Base-by-base conservation (phyloP, 2,113 vertebrate species). In the Blennius ocellaris region DNA sequence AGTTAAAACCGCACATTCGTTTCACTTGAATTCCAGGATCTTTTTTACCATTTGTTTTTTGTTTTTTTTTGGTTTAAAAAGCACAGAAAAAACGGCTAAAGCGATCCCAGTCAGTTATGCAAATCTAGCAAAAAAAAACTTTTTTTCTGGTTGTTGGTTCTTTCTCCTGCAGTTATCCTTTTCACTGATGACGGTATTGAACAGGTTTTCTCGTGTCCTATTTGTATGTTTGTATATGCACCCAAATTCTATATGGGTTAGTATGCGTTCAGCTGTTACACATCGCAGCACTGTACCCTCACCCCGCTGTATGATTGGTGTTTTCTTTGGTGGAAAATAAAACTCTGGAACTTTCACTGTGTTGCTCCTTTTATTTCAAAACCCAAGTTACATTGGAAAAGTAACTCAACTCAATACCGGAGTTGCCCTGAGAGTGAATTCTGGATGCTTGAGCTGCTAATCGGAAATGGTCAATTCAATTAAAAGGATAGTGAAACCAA, bases 311-410 rank as follows among this genome's bases (percentile, higher is more conserved):
- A 54, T 75, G 52, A 65, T 67, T 64, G 53, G 11, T 70, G 66
- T 86, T 87, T 68, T 30, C 85, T 68, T 2, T 30, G 77, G 70
- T 85, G 70, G 38, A 55, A 76, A 84, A 87, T 86, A 86, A 84
- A 84, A 88, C 11, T 5, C 5, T 53, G 11, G 5, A 30, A 30
- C 4, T 2, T 30, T 30, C 21, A 30, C 4, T 2, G 21, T 30
- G 21, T 30, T 30, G 4, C 21, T 30, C 21, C 21, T 30, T 30
- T 30, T 30, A 30, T 30, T 30, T 30, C 21, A 30, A 30, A 30
- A 30, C 21, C 21, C 21, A 30, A 30, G 21, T 30, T 30, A 30
- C 21, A 30, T 30, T 30, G 21, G 21, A 30, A 30, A 30, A 30
- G 21, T 30, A 30, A 30, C 21, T 30, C 4, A 30, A 30, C n/a